These are phyloP conservation scores for Mesorhabditis sp. DNA, from an alignment of 2,888 invertebrate species.

Conservation along the genomic window DNA sequence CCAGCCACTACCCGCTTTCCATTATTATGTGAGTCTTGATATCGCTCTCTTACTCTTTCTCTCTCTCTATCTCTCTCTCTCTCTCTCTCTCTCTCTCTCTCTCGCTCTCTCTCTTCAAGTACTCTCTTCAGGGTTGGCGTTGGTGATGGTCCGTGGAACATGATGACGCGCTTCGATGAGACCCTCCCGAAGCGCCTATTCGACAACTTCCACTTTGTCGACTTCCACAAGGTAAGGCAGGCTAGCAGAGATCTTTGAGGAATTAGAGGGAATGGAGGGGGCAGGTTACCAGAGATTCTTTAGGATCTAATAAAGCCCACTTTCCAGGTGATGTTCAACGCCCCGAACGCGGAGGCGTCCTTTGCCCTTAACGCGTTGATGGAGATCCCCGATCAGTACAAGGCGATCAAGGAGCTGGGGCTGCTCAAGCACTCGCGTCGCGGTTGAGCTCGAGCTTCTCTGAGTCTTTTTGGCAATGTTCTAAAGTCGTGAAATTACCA, in stretches of 20 bases:
- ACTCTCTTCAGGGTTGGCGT: constrained; percentile 60
- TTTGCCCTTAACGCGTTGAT: constrained; percentile 64
- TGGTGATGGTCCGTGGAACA: constrained; percentile 64
- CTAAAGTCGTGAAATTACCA: too few relatives aligned
- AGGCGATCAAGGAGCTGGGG: constrained; percentile 49
- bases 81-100: too few relatives aligned
- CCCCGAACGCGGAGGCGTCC: constrained; percentile 58
- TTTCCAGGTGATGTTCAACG: constrained; percentile 56
- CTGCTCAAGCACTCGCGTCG: constrained; percentile 53
- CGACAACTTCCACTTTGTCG: constrained; percentile 65
- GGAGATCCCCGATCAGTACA: constrained; percentile 61
- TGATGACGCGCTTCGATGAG: constrained; percentile 64
- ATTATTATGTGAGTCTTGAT: constrained; percentile 59
- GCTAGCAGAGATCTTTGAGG: not conserved
- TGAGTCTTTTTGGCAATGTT: too few relatives aligned
- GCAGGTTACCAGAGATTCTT: not conserved
- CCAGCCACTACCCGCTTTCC: constrained; percentile 62
- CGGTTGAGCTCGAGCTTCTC: constrained; percentile 17
- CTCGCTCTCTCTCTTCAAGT: too few relatives aligned
- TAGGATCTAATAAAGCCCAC: not conserved
- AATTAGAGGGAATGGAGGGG: too few relatives aligned
- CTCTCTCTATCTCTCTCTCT: too few relatives aligned
- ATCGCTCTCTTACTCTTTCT: not conserved
- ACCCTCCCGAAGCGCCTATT: constrained; percentile 61
- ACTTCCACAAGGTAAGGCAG: constrained; percentile 59